Base-by-base conservation (phyloP, 2,113 vertebrate species). In the Todiramphus chloris region DNA sequence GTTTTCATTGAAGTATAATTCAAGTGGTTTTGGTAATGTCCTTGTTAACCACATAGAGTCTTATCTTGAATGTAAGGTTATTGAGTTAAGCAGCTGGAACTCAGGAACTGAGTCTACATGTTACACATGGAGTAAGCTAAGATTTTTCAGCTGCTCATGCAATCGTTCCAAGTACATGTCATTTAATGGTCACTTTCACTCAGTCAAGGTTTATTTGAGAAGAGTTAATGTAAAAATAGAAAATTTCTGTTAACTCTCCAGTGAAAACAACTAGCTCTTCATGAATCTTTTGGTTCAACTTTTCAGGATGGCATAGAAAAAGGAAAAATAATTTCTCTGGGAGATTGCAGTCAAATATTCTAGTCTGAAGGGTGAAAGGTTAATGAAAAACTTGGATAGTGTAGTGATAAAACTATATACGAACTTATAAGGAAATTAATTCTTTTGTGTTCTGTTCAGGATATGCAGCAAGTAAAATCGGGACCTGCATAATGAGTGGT, bases 321-420 rank as follows among this genome's bases (percentile, higher is more conserved):
- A 85, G 3, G 25, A 35, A 80, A 95, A 83, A 53, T 86, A 53
- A 62, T 74, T 96, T 92, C 69, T 53, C 67, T 70, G 16, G 44
- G 68, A 88, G 63, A 94, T 1, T 76, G 18, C 18, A 59, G 58
- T 31, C 13, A 83, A 63, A 68, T 86, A 89, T 87, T 95, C n/a
- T 82, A n/a, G 11, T 90, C 96, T 90, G 35, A 95, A 92, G 94
- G 77, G 39, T 93, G 74, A 94, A 90, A 90, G 56, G 44, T 97
- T 97, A 97, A 84, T 90, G 69, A 93, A 95, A 93, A 95, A 68
- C 24, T 44, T 90, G 58, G 56, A 51, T 78, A 77, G 25, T 73
- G 16, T n/a, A 74, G 20, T 78, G 68, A 96, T 74, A 97, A 64
- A 90, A 85, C 48, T 89, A 50, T 82, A 79, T 80, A 81, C 0